Evolutionary conservation across 2,113 vertebrate species (phyloP), one percentile per base, ranked within the genome.

Genomic region (Narcine bancroftii): DNA sequence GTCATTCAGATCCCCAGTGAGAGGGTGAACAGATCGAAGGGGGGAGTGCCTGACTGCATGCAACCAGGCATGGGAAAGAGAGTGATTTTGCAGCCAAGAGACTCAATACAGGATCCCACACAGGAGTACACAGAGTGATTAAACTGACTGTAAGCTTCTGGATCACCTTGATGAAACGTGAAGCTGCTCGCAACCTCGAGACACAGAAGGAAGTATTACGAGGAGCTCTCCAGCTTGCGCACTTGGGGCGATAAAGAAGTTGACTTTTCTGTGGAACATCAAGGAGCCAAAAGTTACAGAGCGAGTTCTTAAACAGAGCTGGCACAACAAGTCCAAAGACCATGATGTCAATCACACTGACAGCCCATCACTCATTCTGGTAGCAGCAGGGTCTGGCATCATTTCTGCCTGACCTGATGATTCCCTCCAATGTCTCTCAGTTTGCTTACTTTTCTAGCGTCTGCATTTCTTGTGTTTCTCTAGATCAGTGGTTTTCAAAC

Each of bases 301-400:
- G 79, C 4, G 47, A 53, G 79, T 50, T 53, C 50, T 83, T 83
- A 63, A 93, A 92, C 77, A 75, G 81, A 93, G 92, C 92, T 73
- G 75, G 92, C 77, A 87, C 75, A 63, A 60, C 94, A 93, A 95
- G 95, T 94, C 94, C 94, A 94, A 94, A 94, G 93, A 3, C 91
- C 93, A 94, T 95, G 94, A 93, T 93, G 92, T 92, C 0, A 92
- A 94, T 94, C 94, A 79, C 17, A 56, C 92, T 45, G 73, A 93
- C 93, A 85, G 83, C 93, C n/a, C 93, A 95, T 96, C 95, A 94
- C 93, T 96, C 95, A 95, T 94, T 93, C 94, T 93, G 93, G 94
- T 95, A 94, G 93, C 93, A 94, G 94, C 94, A 95, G 94, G 95
- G 95, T 95, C 94, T 94, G 94, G 94, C 94, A 95, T 94, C 94